Evolutionary conservation across 2,797 vertebrate genomes (phyloP).

Genomic region (Anguilla marmorata): DNA sequence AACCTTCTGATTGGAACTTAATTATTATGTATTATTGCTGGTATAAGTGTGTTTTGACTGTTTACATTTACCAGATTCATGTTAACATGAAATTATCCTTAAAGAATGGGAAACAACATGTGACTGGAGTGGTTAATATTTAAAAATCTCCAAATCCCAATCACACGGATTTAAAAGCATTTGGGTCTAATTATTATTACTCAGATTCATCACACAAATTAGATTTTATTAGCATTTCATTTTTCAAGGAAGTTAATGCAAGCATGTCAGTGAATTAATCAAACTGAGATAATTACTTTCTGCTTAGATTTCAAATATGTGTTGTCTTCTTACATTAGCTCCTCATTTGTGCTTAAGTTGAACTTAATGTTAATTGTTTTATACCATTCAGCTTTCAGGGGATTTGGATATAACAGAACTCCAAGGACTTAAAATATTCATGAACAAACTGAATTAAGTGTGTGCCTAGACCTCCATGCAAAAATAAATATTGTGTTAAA

Average conservation of each 20-base stretch:
- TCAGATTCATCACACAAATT: not conserved
- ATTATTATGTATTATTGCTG: no score
- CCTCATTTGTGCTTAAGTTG: not conserved
- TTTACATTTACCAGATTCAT: no score
- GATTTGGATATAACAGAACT: not conserved
- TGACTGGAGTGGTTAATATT: not conserved
- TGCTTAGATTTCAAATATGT: not conserved
- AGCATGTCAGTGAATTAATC: not conserved
- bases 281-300: not conserved
- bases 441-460: not conserved
- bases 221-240: not conserved
- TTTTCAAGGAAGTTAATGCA: not conserved
- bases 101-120: not conserved
- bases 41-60: no score
- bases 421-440: not conserved
- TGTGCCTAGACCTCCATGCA: not conserved
- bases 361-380: not conserved
- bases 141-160: not conserved
- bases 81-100: not conserved
- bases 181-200: not conserved
- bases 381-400: slow-evolving; percentile 1
- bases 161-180: not conserved
- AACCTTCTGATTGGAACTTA: no score
- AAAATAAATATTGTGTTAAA: not conserved
- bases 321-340: not conserved